Base-by-base conservation (phyloP, 2,888 invertebrate species). In the Dione vanillae region DNA sequence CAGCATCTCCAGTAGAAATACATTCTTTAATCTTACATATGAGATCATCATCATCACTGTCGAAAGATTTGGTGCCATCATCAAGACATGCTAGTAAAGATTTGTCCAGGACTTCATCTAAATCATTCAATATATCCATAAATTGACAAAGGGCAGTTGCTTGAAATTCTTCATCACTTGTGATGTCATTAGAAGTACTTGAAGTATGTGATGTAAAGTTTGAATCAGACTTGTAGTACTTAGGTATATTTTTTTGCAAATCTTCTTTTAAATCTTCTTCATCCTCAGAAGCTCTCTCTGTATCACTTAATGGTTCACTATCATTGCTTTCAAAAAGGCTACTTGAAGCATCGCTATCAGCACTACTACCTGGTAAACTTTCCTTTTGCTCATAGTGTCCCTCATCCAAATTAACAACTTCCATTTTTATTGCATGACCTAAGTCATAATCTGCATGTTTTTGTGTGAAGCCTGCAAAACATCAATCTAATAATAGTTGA, bases 61-160 rank as follows among this genome's bases (percentile, higher is more conserved):
- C 90, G 71, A 87, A 84, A 49, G 78, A 82, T 75, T 87, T 87
- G 43, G 86, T 79, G 74, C 83, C 83, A 77, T 91, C 90, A 75
- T 92, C 92, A 61, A 92, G 87, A 75, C 91, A 89, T 67, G 90
- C 90, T 65, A 92, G 81, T 71, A 94, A 79, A 67, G 94, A 94
- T 75, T 93, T 94, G 78, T 95, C 94, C 76, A 95, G 82, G 71
- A 94, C 93, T 82, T 94, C 94, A 82, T 95, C 95, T 74, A 95
- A 84, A 81, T 94, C 94, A 78, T 94, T 93, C 75, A 95, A 85
- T 73, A 95, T 94, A 81, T 94, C 90, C 89, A 95, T 91, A 80
- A 93, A 93, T 77, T 93, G 91, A 78, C 90, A 90, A 71, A 93
- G 84, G 35, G 92, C 93, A 66, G 91, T 88, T 43, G 93, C 91